phyloP scores from a whole-genome alignment of 1,140 invertebrate genomes.

The Drosophila guanche region DNA sequence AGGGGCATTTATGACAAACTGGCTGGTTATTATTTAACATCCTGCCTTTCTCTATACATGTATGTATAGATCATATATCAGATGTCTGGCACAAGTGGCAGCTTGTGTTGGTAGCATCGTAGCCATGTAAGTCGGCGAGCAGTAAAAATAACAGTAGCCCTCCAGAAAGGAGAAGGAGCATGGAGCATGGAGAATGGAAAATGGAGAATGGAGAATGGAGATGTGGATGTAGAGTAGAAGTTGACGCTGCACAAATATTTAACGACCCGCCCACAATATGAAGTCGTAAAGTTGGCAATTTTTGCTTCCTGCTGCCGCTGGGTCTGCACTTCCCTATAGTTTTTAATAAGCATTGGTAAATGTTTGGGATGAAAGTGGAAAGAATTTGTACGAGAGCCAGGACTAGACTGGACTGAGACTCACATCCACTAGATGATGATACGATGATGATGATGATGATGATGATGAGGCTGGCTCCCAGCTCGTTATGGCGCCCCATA shows the following conservation, averaged over 20 bases:
- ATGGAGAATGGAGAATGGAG: background rate
- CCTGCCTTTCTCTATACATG: slow-evolving; percentile 32
- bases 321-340: slow-evolving; percentile 68
- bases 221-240: slow-evolving; percentile 35
- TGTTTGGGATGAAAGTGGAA: slow-evolving; percentile 36
- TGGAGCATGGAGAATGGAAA: background rate
- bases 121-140: slow-evolving; percentile 39
- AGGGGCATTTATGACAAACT: slow-evolving; percentile 71
- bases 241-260: slow-evolving; percentile 76
- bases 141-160: slow-evolving; percentile 69
- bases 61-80: slow-evolving; percentile 13
- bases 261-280: slow-evolving; percentile 80
- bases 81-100: slow-evolving; percentile 71
- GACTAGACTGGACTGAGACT: background rate
- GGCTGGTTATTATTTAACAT: slow-evolving; percentile 72
- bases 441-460: slow-evolving; percentile 41
- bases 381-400: slow-evolving; percentile 52
- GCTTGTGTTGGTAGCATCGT: slow-evolving; percentile 33
- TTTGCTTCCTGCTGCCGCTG: slow-evolving; percentile 70
- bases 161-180: slow-evolving; percentile 3
- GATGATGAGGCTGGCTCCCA: slow-evolving; percentile 41
- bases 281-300: slow-evolving; percentile 81
- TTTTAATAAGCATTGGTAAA: slow-evolving; percentile 79
- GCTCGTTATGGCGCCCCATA: slow-evolving; percentile 38
- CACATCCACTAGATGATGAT: slow-evolving; percentile 13